Base-by-base conservation (phyloP, 2,888 invertebrate species). In the Ophion obscuratus region DNA sequence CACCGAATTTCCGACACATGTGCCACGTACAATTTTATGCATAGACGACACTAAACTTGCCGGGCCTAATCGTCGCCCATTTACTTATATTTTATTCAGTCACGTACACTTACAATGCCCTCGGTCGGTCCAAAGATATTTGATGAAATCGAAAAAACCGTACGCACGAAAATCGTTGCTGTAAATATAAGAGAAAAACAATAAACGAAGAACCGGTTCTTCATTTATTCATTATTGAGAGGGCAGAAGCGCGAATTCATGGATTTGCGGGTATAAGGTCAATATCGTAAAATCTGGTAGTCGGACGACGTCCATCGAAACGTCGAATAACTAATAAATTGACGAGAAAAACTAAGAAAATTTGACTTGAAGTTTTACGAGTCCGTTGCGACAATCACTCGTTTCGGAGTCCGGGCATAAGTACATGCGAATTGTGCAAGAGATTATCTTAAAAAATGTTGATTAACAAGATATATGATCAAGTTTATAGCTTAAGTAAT, bases 51-150 rank as follows among this genome's bases (percentile, higher is more conserved):
- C 36, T 17, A 36, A 66, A 53, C 24, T 83, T 74, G 36, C 57
- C 80, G 59, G 85, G 85, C 83, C 85, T 86, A 86, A 83, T 74
- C 36, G 64, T 79, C 71, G 27, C 57, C 24, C 31, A 11, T 73
- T 62, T 59, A 31, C 17, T 78, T 68, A 27, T 47, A n/a, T 57
- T 82, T 40, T 31, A 75, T 31, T 36, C 14, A n/a, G n/a, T 53
- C 53, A 17, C 53, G 53, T 53, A 53, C 53, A 14, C 11, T 47
- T 10, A 67, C 36, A 10, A 68, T 9, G 40, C 40, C 10, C 47
- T 47, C 14, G 47, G 47, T 47, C 47, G 47, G 47, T 47, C 10
- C 53, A 17, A 53, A 47, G 53, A 17, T 4, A 17, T 14, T 53
- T 53, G 17, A 53, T 4, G 53, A 53, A 9, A 40, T 5, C 7